These are phyloP conservation scores for Phodopus roborovskii DNA, from an alignment of 2,113 vertebrate species.

Conservation along the genomic window DNA sequence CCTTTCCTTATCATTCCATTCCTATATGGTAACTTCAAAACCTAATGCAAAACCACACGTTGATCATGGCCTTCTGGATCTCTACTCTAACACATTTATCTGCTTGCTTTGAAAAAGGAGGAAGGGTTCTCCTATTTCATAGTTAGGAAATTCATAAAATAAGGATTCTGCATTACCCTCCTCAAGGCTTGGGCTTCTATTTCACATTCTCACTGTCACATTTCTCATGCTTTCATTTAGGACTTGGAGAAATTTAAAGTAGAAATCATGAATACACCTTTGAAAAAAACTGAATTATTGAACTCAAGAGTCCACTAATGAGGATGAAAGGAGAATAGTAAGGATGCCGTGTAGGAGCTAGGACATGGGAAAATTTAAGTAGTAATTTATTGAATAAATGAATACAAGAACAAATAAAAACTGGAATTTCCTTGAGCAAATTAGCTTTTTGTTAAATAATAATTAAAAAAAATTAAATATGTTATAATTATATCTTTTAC, in stretches of 20 bases:
- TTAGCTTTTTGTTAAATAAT: background rate
- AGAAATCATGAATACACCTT: background rate
- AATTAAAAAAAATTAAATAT: background rate
- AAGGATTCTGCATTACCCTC: background rate
- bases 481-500: background rate
- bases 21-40: background rate
- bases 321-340: background rate
- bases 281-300: background rate
- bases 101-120: background rate
- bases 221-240: slow-evolving; percentile 5
- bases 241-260: slow-evolving; percentile 5
- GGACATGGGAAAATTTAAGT: slow-evolving; percentile 1
- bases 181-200: background rate
- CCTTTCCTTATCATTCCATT: background rate
- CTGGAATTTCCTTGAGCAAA: background rate
- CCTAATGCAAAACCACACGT: background rate
- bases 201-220: background rate
- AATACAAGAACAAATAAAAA: background rate
- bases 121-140: background rate
- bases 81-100: background rate
- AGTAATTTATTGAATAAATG: slow-evolving; percentile 8
- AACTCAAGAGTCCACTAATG: background rate
- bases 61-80: background rate
- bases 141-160: background rate
- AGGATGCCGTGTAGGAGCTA: background rate